phyloP scores from a whole-genome alignment of 2,888 invertebrate species.

The Drosophila longiperda region DNA sequence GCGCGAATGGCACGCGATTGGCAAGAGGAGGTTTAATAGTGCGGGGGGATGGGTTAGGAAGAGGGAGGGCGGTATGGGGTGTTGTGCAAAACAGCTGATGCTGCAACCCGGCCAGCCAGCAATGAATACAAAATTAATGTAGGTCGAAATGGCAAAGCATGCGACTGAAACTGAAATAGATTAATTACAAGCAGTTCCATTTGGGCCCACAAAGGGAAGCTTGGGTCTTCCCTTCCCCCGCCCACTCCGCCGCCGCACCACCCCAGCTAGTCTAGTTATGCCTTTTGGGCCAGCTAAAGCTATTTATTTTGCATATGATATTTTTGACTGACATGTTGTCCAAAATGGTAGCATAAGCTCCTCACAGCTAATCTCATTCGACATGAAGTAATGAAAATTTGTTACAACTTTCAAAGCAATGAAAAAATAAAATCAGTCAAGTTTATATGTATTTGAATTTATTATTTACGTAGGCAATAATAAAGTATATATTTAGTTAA shows the following conservation, averaged over 20 bases:
- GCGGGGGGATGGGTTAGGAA: background rate
- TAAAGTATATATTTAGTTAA: background rate
- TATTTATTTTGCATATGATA: constrained; percentile 54
- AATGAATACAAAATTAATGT: constrained; percentile 78
- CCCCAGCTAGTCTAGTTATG: background rate
- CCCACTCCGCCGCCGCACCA: background rate
- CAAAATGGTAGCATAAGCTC: constrained; percentile 10
- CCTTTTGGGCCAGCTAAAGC: constrained; percentile 36
- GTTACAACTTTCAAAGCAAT: background rate
- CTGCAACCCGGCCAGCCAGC: constrained; percentile 47
- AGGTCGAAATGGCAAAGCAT: constrained; percentile 75
- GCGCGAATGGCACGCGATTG: constrained; percentile 66
- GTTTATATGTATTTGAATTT: background rate
- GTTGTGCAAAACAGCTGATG: constrained; percentile 63
- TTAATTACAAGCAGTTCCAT: constrained; percentile 64
- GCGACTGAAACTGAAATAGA: constrained; percentile 75
- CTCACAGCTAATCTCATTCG: constrained; percentile 16
- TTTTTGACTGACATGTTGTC: constrained; percentile 45
- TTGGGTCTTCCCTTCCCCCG: background rate
- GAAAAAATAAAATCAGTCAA: background rate
- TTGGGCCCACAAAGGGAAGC: constrained; percentile 26
- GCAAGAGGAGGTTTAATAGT: background rate
- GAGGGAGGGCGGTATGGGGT: background rate
- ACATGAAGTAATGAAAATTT: background rate
- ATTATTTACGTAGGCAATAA: background rate